phyloP scores from a whole-genome alignment of 2,113 vertebrate species.

The Tricholaema leucomelas region DNA sequence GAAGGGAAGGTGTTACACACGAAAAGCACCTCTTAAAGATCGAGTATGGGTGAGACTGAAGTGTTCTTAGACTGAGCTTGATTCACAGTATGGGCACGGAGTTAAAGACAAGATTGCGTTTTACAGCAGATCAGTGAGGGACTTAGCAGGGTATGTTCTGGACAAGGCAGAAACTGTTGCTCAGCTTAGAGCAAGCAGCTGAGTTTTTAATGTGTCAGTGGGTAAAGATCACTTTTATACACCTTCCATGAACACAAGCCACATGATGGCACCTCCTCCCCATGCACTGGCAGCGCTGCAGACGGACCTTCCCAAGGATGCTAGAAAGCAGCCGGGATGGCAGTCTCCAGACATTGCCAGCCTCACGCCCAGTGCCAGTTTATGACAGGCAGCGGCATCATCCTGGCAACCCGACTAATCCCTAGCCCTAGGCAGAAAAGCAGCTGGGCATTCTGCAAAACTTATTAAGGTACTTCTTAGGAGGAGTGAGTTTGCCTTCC shows the following conservation, averaged over 20 bases:
- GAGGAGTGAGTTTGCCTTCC: neutral
- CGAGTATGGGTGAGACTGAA: neutral
- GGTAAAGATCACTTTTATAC: neutral
- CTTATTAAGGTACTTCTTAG: neutral
- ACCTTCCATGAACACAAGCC: neutral
- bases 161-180: neutral
- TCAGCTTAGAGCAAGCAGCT: neutral
- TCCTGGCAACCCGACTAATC: neutral
- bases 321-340: neutral
- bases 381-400: neutral
- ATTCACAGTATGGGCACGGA: neutral
- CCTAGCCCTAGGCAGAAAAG: neutral
- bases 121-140: neutral
- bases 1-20: neutral
- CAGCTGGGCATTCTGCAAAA: neutral
- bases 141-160: neutral
- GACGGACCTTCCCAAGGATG: neutral
- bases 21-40: neutral
- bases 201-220: neutral
- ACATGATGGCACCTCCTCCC: neutral
- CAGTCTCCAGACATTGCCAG: neutral
- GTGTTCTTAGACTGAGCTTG: neutral
- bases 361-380: neutral
- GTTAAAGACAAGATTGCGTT: neutral
- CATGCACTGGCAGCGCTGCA: accelerated